phyloP scores from a whole-genome alignment of 2,113 vertebrate species.

The Urocynchramus pylzowi region DNA sequence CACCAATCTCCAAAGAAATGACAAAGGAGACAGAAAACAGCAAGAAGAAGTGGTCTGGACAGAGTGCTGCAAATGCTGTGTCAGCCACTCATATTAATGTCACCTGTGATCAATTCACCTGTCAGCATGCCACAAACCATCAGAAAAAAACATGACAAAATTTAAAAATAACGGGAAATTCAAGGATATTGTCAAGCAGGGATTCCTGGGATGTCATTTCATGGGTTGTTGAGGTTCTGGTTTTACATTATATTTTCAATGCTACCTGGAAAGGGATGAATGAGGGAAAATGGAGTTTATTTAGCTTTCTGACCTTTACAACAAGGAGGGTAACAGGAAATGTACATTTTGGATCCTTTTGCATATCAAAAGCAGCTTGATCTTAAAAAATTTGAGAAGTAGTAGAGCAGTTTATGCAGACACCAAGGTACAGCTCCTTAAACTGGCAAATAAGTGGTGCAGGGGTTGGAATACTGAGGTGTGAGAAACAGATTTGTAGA shows the following conservation, averaged over 20 bases:
- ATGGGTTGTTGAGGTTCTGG: not conserved
- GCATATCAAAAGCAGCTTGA: not conserved
- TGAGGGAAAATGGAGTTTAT: not conserved
- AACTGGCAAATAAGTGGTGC: too few relatives aligned
- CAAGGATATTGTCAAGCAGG: not conserved
- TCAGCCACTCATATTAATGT: not conserved
- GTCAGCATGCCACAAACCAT: not conserved
- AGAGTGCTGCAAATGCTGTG: not conserved
- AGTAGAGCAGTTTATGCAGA: not conserved
- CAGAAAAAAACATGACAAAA: accelerated
- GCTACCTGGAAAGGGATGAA: not conserved
- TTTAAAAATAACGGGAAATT: not conserved
- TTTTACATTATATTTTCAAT: not conserved
- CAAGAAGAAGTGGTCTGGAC: not conserved
- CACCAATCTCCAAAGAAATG: not conserved
- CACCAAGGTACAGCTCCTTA: too few relatives aligned
- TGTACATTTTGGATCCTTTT: not conserved
- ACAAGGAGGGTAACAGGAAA: not conserved
- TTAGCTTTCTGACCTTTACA: not conserved
- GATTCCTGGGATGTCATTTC: accelerated
- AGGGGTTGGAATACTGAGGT: too few relatives aligned
- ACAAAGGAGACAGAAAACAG: not conserved
- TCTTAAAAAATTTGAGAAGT: not conserved
- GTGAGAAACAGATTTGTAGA: too few relatives aligned
- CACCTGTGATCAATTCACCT: too few relatives aligned